A percentile compares a stretch with the other conserved stretches of the same genome.
Conservation (phyloP, 1,140 invertebrate genomes). For the Acromyrmex charruanus region DNA sequence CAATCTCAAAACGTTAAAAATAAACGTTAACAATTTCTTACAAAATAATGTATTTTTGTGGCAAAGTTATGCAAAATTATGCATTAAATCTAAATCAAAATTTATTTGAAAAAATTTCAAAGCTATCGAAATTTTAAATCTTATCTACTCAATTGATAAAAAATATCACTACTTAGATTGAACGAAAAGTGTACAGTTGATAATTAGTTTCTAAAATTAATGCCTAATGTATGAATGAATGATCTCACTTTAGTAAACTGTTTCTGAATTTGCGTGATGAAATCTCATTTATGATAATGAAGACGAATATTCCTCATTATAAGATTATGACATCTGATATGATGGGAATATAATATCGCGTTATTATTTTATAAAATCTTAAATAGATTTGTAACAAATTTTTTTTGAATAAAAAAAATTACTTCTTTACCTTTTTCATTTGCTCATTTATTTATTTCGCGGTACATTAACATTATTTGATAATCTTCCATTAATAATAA, state of each 20-base stretch:
- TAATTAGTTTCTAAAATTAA: conserved; percentile 7
- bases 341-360: neutral
- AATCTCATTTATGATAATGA: conserved; percentile 33
- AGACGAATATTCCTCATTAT: neutral
- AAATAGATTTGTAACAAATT: conserved; percentile 18
- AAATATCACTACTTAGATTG: neutral
- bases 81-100: conserved; percentile 4
- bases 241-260: conserved; percentile 14
- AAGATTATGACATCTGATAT: too few species aligned
- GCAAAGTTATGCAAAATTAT: conserved; percentile 9
- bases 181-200: neutral
- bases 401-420: neutral
- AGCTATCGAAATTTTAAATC: neutral
- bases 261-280: neutral
- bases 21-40: conserved; percentile 30
- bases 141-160: neutral
- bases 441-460: conserved; percentile 16
- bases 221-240: neutral
- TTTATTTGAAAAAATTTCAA: neutral
- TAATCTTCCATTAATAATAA: conserved; percentile 5
- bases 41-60: conserved; percentile 51
- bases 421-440: neutral
- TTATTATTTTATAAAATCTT: conserved; percentile 19
- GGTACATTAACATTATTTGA: neutral
- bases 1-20: neutral